A percentile compares a stretch with the other conserved stretches of the same genome.
Evolutionary conservation across 2,888 invertebrate genomes (phyloP).

Genomic region (Drosophila bunnanda): DNA sequence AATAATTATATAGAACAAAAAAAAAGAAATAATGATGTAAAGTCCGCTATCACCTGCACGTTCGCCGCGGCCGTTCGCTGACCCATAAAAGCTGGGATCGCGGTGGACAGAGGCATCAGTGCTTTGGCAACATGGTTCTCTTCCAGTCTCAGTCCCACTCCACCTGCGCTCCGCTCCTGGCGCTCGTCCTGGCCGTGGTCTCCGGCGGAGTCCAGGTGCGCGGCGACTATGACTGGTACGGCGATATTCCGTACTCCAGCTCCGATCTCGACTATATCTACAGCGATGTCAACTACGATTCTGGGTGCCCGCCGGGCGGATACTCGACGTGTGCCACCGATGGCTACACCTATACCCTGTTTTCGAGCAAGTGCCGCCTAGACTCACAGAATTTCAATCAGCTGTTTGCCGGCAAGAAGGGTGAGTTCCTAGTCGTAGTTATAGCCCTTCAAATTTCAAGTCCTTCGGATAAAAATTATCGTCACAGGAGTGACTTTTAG

Average conservation of each 20-base stretch:
- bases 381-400: constrained; percentile 32
- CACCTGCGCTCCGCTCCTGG: background rate
- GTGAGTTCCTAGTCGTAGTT: constrained; percentile 12
- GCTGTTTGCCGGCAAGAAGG: constrained; percentile 23
- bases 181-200: constrained; percentile 1
- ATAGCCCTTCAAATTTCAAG: too few species aligned
- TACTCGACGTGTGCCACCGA: constrained; percentile 32
- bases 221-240: constrained; percentile 38
- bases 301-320: constrained; percentile 24
- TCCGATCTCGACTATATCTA: constrained; percentile 31
- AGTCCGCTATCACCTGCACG: constrained; percentile 36
- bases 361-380: constrained; percentile 41
- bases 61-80: constrained; percentile 14
- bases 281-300: constrained; percentile 20
- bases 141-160: constrained; percentile 1
- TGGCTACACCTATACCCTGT: constrained; percentile 23
- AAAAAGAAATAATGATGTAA: constrained; percentile 29
- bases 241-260: constrained; percentile 24
- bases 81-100: constrained; percentile 37
- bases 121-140: constrained; percentile 29
- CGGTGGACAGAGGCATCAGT: constrained; percentile 36
- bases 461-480: too few species aligned
- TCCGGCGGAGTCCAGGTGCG: background rate
- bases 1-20: constrained; percentile 1
- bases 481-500: background rate